Percentiles rank a stretch among this genome's conserved stretches.
These are phyloP conservation scores for Philereme vetulata DNA, from an alignment of 2,888 invertebrate species.

Conservation along the genomic window DNA sequence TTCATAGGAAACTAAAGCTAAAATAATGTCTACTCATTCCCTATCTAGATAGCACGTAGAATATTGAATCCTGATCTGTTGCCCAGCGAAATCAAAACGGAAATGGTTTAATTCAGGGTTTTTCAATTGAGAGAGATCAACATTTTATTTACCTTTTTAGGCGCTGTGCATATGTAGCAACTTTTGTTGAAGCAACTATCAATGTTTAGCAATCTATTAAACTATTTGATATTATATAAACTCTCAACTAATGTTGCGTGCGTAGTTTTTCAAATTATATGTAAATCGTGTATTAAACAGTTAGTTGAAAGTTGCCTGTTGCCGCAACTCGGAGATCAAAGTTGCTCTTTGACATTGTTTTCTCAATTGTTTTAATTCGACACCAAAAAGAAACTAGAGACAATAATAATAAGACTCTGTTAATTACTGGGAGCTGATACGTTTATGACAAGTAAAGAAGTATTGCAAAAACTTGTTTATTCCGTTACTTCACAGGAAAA, in stretches of 20 bases:
- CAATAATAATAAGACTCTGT: neutral
- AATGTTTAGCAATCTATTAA: too few relatives aligned
- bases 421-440: slow-evolving; percentile 1
- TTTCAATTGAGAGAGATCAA: neutral
- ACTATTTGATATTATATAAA: too few relatives aligned
- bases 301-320: too few relatives aligned
- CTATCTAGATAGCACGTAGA: slow-evolving; percentile 20
- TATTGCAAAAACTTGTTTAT: slow-evolving; percentile 30
- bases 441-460: slow-evolving; percentile 6
- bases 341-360: too few relatives aligned
- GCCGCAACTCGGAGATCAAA: too few relatives aligned
- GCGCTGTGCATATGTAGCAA: too few relatives aligned
- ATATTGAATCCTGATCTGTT: slow-evolving; percentile 16
- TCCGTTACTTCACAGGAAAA: slow-evolving; percentile 39
- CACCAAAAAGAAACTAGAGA: neutral
- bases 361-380: too few relatives aligned
- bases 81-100: slow-evolving; percentile 5
- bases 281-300: too few relatives aligned
- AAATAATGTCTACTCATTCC: neutral
- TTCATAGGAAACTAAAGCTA: neutral
- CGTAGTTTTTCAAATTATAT: too few relatives aligned
- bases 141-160: neutral
- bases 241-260: too few relatives aligned
- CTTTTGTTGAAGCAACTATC: too few relatives aligned
- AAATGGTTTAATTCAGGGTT: slow-evolving; percentile 3